A percentile compares a stretch with the other conserved stretches of the same genome.
Evolutionary conservation across 64 coral and sea anemone genomes (phyloP).

Genomic region (Trachythela sp.): DNA sequence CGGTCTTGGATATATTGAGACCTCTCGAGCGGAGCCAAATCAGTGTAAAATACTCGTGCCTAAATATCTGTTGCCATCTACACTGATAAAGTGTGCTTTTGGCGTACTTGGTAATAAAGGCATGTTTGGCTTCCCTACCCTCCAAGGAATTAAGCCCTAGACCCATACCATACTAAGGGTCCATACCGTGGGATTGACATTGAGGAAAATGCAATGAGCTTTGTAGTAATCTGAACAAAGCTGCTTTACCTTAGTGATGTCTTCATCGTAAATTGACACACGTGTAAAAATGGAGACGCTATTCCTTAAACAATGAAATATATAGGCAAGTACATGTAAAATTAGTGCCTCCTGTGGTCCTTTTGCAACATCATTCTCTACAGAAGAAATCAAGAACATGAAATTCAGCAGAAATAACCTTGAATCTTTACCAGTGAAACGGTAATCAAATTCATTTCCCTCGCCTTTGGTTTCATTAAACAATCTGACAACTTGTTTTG

Average conservation of each 20-base stretch:
- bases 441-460: neutral
- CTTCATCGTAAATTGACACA: neutral
- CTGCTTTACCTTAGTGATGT: neutral
- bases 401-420: neutral
- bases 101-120: neutral
- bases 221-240: neutral
- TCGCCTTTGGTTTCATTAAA: slow-evolving; percentile 3
- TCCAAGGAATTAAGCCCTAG: neutral
- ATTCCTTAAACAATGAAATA: neutral
- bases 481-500: neutral
- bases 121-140: slow-evolving; percentile 12
- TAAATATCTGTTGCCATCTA: neutral
- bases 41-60: neutral
- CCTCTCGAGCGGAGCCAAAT: neutral
- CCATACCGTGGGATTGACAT: neutral
- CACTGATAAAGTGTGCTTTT: neutral
- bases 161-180: slow-evolving; percentile 2
- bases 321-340: neutral
- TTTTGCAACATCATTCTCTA: neutral
- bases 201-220: neutral
- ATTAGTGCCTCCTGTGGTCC: neutral
- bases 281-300: neutral
- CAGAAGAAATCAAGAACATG: neutral
- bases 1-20: neutral
- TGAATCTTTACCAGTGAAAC: slow-evolving; percentile 1